These are phyloP conservation scores for Antheraea yamamai DNA, from an alignment of 2,888 invertebrate genomes.

Conservation along the genomic window DNA sequence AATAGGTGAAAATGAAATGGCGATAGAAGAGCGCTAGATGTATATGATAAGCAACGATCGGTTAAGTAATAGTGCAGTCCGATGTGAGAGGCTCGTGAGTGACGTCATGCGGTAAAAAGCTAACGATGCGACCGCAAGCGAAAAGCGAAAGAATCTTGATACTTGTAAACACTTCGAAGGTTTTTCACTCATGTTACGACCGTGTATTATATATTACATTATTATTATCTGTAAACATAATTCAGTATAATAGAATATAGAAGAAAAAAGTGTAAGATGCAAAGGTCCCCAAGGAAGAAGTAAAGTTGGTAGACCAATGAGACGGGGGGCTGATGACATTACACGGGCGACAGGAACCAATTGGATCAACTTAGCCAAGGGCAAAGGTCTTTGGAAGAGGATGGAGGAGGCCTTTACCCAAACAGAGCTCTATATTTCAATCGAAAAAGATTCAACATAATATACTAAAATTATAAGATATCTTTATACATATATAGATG, in stretches of 20 bases:
- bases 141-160: slow-evolving; percentile 59
- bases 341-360: too few species aligned
- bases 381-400: too few species aligned
- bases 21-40: slow-evolving; percentile 13
- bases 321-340: too few species aligned
- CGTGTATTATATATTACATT: neutral
- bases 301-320: too few species aligned
- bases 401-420: too few species aligned
- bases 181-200: slow-evolving; percentile 35
- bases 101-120: slow-evolving; percentile 37
- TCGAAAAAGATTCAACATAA: too few species aligned
- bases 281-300: too few species aligned
- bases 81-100: slow-evolving; percentile 13
- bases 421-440: too few species aligned
- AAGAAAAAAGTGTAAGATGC: neutral
- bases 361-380: neutral
- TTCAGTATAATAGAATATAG: neutral
- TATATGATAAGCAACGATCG: slow-evolving; percentile 38
- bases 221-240: neutral
- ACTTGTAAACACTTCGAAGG: slow-evolving; percentile 54
- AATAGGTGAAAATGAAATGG: slow-evolving; percentile 6
- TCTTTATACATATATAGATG: too few species aligned
- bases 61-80: slow-evolving; percentile 18
- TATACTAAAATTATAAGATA: neutral
- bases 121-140: slow-evolving; percentile 44